Evolutionary conservation across 1,140 invertebrate species (phyloP).

Genomic region (Phymastichus coffea): DNA sequence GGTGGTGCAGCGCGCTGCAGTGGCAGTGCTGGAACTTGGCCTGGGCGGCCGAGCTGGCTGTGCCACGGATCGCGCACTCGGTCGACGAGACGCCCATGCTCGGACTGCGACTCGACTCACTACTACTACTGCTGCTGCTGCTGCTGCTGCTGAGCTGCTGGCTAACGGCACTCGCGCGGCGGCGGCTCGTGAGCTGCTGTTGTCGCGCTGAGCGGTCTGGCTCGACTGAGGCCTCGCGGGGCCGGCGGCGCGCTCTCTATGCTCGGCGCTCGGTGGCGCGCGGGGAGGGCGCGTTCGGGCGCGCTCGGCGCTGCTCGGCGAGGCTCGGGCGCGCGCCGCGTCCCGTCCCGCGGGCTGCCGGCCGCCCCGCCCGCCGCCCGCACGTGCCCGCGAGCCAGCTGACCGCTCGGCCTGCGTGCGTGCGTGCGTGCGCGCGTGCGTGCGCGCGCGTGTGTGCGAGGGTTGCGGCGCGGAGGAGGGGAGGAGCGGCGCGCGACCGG

Average conservation of each 20-base stretch:
- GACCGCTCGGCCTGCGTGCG: too few species aligned
- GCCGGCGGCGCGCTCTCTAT: constrained; percentile 40
- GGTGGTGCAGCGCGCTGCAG: neutral
- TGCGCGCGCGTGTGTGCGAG: too few species aligned
- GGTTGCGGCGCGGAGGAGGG: too few species aligned
- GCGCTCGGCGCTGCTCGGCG: neutral
- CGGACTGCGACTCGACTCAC: constrained; percentile 2
- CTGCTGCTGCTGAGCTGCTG: neutral
- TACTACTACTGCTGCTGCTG: neutral
- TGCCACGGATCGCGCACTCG: constrained; percentile 49
- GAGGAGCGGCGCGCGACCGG: too few species aligned
- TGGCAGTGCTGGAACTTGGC: neutral
- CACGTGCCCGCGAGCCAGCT: too few species aligned
- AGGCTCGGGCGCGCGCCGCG: too few species aligned
- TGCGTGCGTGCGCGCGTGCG: too few species aligned
- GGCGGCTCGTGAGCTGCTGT: neutral
- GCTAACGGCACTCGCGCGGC: too few species aligned
- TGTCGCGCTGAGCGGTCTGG: constrained; percentile 39
- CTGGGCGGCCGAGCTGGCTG: neutral
- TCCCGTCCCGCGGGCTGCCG: too few species aligned
- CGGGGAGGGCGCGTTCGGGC: neutral
- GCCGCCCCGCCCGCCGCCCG: too few species aligned
- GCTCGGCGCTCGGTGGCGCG: neutral
- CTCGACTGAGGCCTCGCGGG: constrained; percentile 45
- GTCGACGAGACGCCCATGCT: constrained; percentile 54